Evolutionary conservation across 2,797 vertebrate species (phyloP), one percentile per base, ranked within the genome.

Genomic region (Hapalemur alaotrensis): DNA sequence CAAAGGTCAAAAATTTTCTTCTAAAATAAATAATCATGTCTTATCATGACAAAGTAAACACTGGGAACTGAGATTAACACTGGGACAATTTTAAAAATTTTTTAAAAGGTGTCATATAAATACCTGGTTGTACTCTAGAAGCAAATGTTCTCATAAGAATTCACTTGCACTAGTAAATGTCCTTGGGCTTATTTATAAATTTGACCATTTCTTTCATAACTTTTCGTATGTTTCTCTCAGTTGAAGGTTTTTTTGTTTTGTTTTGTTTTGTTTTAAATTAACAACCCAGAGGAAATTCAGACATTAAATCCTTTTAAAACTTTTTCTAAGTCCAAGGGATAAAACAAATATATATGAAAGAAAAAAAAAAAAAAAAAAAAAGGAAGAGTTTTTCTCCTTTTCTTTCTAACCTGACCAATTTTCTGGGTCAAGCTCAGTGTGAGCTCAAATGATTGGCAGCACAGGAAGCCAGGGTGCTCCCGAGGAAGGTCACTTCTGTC

Each of bases 401-500:
- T 2, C 52, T 70, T 25, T 79, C 32, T 88, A 93, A 83, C 2
- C 2, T 76, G 57, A 83, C n/a, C 54, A n/a, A 61, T 79, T 93
- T 94, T 87, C 87, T 94, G 88, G 84, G 87, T 85, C 80, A 93
- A 20, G 14, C 87, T 83, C 70, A 81, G 70, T 81, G 30, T 94
- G 94, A 83, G 52, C 38, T 84, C 43, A 35, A 20, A 38, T 73
- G 89, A 92, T 41, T 43, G 87, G 43, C 73, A 93, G 88, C 65
- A 18, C 52, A 30, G 43, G 28, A 92, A 61, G 46, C 41, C 59
- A 46, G 20, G 50, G 46, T 10, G 35, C 25, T 41, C 0, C 83
- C 17, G 23, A 35, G 18, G 59, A 90, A 81, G n/a, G 72, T 83
- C 57, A 83, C 23, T 69, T 69, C 50, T 54, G 76, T 86, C 32